Evolutionary conservation across 2,113 vertebrate species (phyloP).

Genomic region (Pseudopipra pipra): DNA sequence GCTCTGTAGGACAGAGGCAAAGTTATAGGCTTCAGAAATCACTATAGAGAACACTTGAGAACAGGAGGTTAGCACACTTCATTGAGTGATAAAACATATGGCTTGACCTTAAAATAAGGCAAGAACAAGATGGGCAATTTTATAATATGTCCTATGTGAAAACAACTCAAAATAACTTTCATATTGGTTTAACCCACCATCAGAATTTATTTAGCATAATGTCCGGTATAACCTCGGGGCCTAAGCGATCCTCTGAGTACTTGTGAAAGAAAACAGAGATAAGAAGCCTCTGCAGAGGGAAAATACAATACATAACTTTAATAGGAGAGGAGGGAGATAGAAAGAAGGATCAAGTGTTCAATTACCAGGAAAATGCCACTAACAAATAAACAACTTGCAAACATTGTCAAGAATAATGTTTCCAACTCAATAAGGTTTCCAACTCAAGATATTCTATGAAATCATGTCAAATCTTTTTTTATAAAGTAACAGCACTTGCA

Average conservation of each 20-base stretch:
- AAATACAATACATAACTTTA: neutral
- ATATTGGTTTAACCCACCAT: neutral
- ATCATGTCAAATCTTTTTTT: neutral
- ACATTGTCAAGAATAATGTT: neutral
- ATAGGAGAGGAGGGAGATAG: neutral
- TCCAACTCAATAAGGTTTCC: neutral
- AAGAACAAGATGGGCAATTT: neutral
- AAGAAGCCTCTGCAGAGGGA: neutral
- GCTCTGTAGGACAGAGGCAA: neutral
- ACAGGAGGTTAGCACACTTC: neutral
- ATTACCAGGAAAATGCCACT: neutral
- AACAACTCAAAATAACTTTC: neutral
- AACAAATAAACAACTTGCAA: neutral
- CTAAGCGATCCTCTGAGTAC: neutral
- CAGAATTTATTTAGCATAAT: neutral
- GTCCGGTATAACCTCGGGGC: neutral
- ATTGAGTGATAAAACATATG: neutral
- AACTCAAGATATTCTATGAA: neutral
- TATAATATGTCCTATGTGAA: neutral
- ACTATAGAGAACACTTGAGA: neutral
- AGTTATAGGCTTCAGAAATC: neutral
- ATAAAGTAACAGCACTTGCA: neutral
- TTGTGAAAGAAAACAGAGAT: neutral
- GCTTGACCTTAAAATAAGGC: neutral
- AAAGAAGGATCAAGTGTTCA: neutral